Evolutionary conservation across 2,113 vertebrate genomes (phyloP).

Genomic region (Tyrannus savana): DNA sequence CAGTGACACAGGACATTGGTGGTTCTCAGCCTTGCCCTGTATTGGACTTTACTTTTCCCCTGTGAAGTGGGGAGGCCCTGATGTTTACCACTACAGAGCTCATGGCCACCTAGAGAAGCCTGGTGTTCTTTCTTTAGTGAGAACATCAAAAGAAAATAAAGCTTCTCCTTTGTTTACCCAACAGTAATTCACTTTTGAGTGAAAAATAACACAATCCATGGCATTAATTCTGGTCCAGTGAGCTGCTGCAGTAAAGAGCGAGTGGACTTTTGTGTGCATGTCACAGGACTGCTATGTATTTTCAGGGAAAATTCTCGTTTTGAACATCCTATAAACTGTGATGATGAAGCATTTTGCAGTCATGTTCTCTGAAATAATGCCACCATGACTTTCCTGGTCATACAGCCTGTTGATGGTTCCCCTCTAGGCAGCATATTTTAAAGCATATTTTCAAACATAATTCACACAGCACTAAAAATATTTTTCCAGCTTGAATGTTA

Average conservation of each 20-base stretch:
- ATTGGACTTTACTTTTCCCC: neutral
- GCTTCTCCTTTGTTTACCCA: neutral
- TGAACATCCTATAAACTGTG: neutral
- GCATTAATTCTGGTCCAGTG: neutral
- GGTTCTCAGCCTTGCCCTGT: neutral
- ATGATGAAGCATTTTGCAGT: neutral
- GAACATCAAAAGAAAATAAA: neutral
- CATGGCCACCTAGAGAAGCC: neutral
- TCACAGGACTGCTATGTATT: fast-evolving
- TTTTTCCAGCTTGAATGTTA: neutral
- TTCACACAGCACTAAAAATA: neutral
- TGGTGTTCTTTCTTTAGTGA: neutral
- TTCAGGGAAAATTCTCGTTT: neutral
- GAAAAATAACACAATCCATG: neutral
- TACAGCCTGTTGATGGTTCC: neutral
- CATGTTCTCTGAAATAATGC: neutral
- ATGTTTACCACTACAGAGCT: neutral
- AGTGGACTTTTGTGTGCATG: fast-evolving
- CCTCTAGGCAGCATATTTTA: neutral
- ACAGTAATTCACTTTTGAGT: neutral
- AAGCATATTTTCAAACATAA: neutral
- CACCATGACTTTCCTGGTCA: neutral
- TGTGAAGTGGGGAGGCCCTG: neutral
- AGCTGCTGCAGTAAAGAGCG: neutral
- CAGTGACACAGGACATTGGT: neutral